phyloP scores from a whole-genome alignment of 2,113 vertebrate species.

The Xiphophorus hellerii region DNA sequence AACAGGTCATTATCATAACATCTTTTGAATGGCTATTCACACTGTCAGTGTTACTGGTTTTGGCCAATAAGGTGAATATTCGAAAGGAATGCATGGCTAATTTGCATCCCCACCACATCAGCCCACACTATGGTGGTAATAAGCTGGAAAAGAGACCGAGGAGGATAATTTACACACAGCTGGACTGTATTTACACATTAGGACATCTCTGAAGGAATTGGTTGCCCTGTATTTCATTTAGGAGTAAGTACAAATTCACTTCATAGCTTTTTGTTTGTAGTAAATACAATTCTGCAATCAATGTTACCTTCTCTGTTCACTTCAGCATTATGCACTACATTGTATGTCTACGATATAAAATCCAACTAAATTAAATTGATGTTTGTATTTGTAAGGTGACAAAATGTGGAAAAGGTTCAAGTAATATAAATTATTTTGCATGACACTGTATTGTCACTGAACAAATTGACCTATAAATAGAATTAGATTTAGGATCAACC shows the following conservation, averaged over 20 bases:
- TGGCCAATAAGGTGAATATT: no score
- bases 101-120: no score
- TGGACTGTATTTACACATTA: neutral
- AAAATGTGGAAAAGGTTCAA: neutral
- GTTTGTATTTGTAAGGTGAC: neutral
- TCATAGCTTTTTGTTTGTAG: neutral
- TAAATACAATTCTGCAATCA: neutral
- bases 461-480: constrained; percentile 42
- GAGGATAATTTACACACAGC: neutral
- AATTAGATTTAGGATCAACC: constrained; percentile 49
- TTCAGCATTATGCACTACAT: neutral
- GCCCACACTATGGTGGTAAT: no score
- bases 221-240: neutral
- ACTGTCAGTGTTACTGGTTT: no score
- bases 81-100: no score
- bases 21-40: no score
- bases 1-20: no score
- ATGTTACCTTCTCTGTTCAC: neutral
- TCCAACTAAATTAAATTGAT: neutral
- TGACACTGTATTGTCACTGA: constrained; percentile 26
- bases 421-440: no score
- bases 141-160: no score
- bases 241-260: neutral
- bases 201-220: neutral
- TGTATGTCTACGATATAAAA: neutral